Conservation (phyloP, 2,797 vertebrate species). For the Morus bassanus region DNA sequence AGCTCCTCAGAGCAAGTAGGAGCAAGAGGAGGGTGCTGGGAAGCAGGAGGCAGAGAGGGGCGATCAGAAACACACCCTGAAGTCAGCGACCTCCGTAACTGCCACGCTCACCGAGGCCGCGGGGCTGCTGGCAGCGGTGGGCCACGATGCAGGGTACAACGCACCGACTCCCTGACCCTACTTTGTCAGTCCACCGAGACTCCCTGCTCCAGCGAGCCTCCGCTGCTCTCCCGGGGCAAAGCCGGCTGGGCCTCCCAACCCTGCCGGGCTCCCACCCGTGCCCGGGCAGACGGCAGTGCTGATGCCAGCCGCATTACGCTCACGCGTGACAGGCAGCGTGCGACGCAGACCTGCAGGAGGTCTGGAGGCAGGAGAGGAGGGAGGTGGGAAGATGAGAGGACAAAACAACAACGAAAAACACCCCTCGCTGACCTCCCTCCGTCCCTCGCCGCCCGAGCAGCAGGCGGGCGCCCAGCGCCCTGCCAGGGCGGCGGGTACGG, state of each 20-base stretch:
- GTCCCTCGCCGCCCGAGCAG: background rate
- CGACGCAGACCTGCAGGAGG: accelerated
- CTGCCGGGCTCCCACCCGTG: no score
- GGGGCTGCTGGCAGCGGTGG: background rate
- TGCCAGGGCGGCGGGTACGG: background rate
- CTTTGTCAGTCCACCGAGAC: accelerated
- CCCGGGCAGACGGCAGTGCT: background rate
- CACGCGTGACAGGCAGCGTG: background rate
- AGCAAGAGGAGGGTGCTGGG: background rate
- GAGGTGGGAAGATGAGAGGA: accelerated
- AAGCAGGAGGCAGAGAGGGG: background rate
- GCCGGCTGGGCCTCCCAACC: accelerated
- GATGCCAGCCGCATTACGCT: background rate
- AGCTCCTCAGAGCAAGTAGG: no score
- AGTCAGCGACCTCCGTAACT: background rate
- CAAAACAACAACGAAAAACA: no score
- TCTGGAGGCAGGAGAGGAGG: background rate
- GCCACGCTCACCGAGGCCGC: background rate
- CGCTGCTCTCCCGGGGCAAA: background rate
- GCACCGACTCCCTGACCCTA: accelerated
- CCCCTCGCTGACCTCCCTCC: background rate
- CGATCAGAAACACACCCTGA: background rate
- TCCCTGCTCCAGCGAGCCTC: accelerated
- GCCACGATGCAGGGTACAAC: background rate
- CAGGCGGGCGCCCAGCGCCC: background rate